Conservation (phyloP, 2,797 vertebrate species). For the Aplochiton taeniatus region DNA sequence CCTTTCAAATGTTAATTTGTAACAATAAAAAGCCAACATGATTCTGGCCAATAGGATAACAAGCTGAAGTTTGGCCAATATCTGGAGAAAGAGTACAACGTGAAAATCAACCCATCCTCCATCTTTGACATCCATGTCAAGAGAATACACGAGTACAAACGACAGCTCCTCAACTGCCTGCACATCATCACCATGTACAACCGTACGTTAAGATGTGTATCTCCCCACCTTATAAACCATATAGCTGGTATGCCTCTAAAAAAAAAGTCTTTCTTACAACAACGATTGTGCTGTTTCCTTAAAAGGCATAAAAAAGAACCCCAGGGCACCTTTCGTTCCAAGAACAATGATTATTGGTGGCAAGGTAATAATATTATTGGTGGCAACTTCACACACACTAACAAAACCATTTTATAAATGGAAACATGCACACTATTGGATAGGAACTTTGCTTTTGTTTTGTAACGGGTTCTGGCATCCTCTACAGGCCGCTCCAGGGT, state of each 20-base stretch:
- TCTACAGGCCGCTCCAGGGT: slow-evolving; percentile 91
- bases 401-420: not conserved
- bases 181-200: slow-evolving; percentile 95
- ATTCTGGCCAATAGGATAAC: slow-evolving; percentile 83
- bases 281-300: slow-evolving; percentile 6
- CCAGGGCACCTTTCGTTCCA: slow-evolving; percentile 82
- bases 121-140: slow-evolving; percentile 98
- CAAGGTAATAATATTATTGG: slow-evolving; percentile 75
- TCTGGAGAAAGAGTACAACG: slow-evolving; percentile 88
- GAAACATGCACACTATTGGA: too few species aligned
- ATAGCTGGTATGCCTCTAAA: too few species aligned
- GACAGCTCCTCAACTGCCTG: slow-evolving; percentile 95
- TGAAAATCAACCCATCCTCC: slow-evolving; percentile 89
- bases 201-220: slow-evolving; percentile 73
- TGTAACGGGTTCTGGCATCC: slow-evolving; percentile 22
- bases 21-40: not conserved
- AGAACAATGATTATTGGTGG: slow-evolving; percentile 95
- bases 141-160: slow-evolving; percentile 96
- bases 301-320: slow-evolving; percentile 88
- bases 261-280: too few species aligned
- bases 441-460: too few species aligned
- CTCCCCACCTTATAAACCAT: not conserved
- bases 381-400: not conserved
- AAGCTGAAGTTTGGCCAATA: slow-evolving; percentile 90
- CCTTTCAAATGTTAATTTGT: not conserved